phyloP scores from a whole-genome alignment of 2,113 vertebrate genomes.

The Cairina moschata region DNA sequence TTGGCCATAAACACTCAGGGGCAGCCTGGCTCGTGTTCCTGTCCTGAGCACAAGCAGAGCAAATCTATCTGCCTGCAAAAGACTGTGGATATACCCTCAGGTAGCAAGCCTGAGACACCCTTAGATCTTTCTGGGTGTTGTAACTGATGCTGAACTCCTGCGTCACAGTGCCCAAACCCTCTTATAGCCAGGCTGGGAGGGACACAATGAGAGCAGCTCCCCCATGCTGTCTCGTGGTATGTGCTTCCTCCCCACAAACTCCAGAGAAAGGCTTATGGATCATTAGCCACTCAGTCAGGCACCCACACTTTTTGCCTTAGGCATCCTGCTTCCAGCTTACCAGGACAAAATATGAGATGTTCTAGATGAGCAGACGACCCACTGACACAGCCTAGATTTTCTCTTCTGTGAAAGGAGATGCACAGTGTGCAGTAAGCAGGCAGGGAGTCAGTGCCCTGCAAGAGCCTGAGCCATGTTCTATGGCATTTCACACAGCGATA shows the following conservation, averaged over 20 bases:
- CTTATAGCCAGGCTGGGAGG: fast-evolving
- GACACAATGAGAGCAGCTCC: not conserved
- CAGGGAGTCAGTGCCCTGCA: not conserved
- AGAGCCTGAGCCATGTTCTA: fast-evolving
- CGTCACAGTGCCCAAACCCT: not conserved
- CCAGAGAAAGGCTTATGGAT: not conserved
- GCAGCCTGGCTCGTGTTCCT: not conserved
- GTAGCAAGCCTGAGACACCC: not conserved
- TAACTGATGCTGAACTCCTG: not conserved
- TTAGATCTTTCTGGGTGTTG: not conserved
- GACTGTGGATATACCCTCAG: not conserved
- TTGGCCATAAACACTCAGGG: not conserved
- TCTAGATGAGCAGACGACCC: not conserved
- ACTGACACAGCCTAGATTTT: not conserved
- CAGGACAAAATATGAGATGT: not conserved
- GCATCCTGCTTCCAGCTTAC: fast-evolving
- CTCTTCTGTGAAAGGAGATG: not conserved
- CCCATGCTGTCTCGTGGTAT: not conserved
- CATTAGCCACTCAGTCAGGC: not conserved
- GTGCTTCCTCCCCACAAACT: not conserved
- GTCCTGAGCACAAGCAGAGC: not conserved
- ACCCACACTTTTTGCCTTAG: not conserved
- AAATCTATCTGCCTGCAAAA: not conserved
- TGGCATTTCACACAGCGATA: fast-evolving
- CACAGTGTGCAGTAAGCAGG: fast-evolving